Conservation (phyloP, 2,113 vertebrate genomes). For the Ursus arctos region DNA sequence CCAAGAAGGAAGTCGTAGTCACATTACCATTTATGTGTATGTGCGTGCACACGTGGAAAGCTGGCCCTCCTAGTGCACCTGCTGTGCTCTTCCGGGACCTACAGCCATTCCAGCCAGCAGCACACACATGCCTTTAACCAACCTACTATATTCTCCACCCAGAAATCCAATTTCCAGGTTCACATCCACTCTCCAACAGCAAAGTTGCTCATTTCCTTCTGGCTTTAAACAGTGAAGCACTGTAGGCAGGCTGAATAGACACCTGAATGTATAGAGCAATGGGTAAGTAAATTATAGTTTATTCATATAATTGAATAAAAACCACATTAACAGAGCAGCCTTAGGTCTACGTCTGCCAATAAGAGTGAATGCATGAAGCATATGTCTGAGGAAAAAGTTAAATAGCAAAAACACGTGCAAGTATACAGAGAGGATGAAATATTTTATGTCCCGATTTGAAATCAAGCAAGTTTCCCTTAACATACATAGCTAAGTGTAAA, state of each 20-base stretch:
- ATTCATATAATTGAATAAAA: too few relatives aligned
- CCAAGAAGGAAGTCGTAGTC: neutral
- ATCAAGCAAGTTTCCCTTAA: neutral
- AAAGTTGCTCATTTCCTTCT: neutral
- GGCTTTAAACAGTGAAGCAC: neutral
- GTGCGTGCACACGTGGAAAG: neutral
- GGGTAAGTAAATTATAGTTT: neutral
- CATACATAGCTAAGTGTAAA: too few relatives aligned
- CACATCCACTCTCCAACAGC: neutral
- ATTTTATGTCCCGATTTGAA: neutral
- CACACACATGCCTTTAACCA: too few relatives aligned
- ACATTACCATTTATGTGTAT: accelerated
- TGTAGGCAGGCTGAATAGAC: too few relatives aligned
- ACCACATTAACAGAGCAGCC: accelerated
- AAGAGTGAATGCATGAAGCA: neutral
- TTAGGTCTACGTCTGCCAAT: neutral
- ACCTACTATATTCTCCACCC: too few relatives aligned
- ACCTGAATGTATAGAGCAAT: neutral
- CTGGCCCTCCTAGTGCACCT: accelerated
- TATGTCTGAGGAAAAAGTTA: neutral
- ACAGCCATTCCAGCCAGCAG: accelerated
- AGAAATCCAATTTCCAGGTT: neutral
- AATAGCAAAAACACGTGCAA: neutral
- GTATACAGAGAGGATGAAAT: neutral
- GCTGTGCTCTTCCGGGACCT: accelerated